A percentile compares a stretch with the other conserved stretches of the same genome.
Evolutionary conservation across 2,888 invertebrate species (phyloP).

Genomic region (Flabesymbios commensalis): DNA sequence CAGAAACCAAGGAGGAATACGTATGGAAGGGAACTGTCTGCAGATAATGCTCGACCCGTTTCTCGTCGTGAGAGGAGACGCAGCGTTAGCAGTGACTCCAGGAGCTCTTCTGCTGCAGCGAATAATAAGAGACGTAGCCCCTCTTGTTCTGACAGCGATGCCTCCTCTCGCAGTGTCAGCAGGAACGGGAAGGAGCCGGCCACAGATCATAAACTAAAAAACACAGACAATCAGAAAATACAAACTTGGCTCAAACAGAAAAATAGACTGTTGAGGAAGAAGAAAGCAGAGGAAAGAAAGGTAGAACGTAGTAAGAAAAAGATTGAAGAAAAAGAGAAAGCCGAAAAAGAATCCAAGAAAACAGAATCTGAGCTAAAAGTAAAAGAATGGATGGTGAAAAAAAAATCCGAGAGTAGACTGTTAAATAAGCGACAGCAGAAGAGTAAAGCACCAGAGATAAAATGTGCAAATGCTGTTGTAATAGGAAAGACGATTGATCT

Average conservation of each 20-base stretch:
- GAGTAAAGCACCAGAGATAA: too few species aligned
- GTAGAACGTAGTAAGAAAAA: neutral
- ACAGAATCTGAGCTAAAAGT: neutral
- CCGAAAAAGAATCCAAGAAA: neutral
- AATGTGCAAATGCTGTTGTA: too few species aligned
- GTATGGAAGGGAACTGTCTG: too few species aligned
- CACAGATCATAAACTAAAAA: constrained; percentile 4
- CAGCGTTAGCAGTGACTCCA: too few species aligned
- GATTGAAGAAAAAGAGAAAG: neutral
- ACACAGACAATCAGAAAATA: constrained; percentile 10
- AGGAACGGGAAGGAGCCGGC: neutral
- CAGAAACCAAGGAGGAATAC: too few species aligned
- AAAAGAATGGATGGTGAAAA: neutral
- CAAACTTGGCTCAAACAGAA: constrained; percentile 18
- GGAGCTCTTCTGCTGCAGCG: too few species aligned
- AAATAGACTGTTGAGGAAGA: constrained; percentile 11
- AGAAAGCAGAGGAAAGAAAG: constrained; percentile 10
- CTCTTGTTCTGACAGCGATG: too few species aligned
- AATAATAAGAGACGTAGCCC: too few species aligned
- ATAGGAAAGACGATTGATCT: neutral
- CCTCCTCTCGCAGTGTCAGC: neutral
- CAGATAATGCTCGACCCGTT: too few species aligned
- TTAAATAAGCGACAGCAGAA: neutral
- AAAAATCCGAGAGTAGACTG: neutral
- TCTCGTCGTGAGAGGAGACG: too few species aligned